phyloP scores from a whole-genome alignment of 2,113 vertebrate genomes.

The Callopanchax toddi region DNA sequence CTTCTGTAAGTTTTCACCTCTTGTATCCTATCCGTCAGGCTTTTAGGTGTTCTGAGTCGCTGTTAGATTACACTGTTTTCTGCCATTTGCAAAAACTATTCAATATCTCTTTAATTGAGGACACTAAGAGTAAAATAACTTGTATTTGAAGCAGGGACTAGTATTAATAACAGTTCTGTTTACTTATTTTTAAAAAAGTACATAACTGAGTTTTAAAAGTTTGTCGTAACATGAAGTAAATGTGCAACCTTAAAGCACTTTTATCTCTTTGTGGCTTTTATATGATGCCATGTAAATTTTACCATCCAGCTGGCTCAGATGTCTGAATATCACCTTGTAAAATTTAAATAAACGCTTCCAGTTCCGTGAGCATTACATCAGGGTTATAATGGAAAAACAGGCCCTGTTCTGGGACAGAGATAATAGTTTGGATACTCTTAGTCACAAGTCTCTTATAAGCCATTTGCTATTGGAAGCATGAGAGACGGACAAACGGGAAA shows the following conservation, averaged over 20 bases:
- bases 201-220: not conserved
- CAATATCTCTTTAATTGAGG: not conserved
- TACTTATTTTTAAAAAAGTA: not conserved
- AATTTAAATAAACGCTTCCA: conserved; percentile 22
- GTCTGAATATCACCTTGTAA: conserved; percentile 18
- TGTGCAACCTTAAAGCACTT: not conserved
- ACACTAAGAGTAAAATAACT: not conserved
- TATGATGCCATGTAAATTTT: conserved; percentile 24
- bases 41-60: not conserved
- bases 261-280: conserved; percentile 28
- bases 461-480: conserved; percentile 30
- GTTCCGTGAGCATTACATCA: not conserved
- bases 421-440: conserved; percentile 50
- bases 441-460: conserved; percentile 72
- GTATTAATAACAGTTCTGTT: not conserved
- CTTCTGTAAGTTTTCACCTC: conserved; percentile 47
- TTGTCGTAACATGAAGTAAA: not conserved
- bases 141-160: not conserved
- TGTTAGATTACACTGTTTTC: not conserved
- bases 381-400: not conserved
- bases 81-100: no score
- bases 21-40: not conserved
- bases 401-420: not conserved
- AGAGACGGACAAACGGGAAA: conserved; percentile 16
- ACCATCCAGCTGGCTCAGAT: conserved; percentile 29